These are phyloP conservation scores for Lamprologus lemairii DNA, from an alignment of 2,113 vertebrate species.

Conservation along the genomic window DNA sequence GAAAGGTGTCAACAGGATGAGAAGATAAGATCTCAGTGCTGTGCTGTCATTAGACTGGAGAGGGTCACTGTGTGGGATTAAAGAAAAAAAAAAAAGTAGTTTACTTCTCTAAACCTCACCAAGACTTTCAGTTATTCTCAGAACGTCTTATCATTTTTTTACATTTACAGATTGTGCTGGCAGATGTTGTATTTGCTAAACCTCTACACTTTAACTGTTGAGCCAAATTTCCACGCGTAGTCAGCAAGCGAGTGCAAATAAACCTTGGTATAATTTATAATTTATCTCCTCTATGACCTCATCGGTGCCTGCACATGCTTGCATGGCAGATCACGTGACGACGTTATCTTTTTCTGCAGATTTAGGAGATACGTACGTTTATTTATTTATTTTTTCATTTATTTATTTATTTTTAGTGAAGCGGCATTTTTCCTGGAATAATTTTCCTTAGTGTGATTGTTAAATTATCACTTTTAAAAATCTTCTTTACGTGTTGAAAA, in stretches of 20 bases:
- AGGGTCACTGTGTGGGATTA: neutral
- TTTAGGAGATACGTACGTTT: neutral
- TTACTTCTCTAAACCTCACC: neutral
- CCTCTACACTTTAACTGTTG: neutral
- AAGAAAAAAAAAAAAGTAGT: neutral
- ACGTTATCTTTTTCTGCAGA: neutral
- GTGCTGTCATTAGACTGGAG: neutral
- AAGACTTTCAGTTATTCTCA: neutral
- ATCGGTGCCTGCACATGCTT: neutral
- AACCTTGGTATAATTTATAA: neutral
- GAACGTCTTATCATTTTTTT: neutral
- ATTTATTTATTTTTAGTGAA: neutral
- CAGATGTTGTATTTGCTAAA: neutral
- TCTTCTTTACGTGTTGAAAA: neutral
- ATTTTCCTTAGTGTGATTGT: neutral
- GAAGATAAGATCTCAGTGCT: neutral
- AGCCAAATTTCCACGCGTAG: neutral
- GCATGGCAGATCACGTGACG: neutral
- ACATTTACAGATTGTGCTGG: neutral
- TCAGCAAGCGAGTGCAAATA: neutral
- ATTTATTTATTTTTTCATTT: neutral
- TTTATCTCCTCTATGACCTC: neutral
- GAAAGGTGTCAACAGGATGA: conserved; percentile 44
- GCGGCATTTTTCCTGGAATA: neutral
- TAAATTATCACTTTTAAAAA: neutral